phyloP scores from a whole-genome alignment of 2,113 vertebrate genomes.

The Etheostoma spectabile region DNA sequence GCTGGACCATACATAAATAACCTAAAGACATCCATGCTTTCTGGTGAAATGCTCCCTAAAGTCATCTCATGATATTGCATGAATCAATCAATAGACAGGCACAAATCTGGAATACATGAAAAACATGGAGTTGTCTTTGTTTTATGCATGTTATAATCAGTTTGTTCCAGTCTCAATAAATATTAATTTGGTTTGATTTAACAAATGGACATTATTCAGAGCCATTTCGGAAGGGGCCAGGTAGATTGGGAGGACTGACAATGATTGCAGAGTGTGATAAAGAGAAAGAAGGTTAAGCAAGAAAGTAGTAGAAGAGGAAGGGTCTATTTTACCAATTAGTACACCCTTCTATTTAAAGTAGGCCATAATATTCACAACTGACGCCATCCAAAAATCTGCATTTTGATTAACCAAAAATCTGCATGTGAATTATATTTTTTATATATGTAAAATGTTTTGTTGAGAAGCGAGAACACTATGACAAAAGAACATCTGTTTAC shows the following conservation, averaged over 20 bases:
- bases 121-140: background rate
- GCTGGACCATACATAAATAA: background rate
- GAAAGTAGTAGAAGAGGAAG: background rate
- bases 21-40: background rate
- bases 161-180: background rate
- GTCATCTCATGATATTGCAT: background rate
- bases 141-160: background rate
- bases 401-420: background rate
- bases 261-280: conserved; percentile 3
- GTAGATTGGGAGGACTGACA: background rate
- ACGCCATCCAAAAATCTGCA: background rate
- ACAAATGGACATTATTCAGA: background rate
- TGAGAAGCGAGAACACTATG: background rate
- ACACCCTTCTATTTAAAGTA: background rate
- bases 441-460: background rate
- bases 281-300: background rate
- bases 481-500: conserved; percentile 42
- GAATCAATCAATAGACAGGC: background rate
- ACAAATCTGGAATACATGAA: background rate
- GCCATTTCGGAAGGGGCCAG: background rate
- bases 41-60: background rate
- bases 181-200: background rate
- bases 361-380: background rate
- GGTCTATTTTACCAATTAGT: background rate
- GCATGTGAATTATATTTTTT: background rate